Conservation (phyloP, 2,113 vertebrate species). For the Bubalus kerabau region DNA sequence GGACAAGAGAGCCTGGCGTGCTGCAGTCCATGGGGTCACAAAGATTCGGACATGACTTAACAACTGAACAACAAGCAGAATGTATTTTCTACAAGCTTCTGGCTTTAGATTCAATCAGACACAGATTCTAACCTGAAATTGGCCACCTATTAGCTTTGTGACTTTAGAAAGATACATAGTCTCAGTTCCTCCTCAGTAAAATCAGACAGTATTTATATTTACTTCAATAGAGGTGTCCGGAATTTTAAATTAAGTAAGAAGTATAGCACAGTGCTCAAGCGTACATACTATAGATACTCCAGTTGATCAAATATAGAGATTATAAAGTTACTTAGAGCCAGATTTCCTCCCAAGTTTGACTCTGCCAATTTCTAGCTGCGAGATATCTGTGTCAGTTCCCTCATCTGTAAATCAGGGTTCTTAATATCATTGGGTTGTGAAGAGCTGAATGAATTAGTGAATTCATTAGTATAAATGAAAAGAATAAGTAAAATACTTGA, state of each 20-base stretch:
- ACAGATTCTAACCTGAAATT: not conserved
- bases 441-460: not conserved
- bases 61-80: too few species aligned
- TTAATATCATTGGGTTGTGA: not conserved
- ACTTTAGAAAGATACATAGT: not conserved
- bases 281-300: not conserved
- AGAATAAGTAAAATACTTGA: not conserved
- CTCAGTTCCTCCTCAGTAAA: not conserved
- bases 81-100: not conserved
- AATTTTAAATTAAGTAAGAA: not conserved
- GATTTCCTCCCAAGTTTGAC: not conserved
- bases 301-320: not conserved
- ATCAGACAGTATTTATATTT: not conserved
- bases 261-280: not conserved
- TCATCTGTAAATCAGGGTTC: not conserved
- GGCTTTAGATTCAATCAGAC: not conserved
- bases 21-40: not conserved
- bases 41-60: rapidly evolving
- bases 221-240: not conserved
- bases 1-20: not conserved
- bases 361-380: not conserved
- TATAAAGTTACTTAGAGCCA: not conserved
- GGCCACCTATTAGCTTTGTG: not conserved
- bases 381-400: not conserved
- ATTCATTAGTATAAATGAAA: not conserved